Evolutionary conservation across 2,113 vertebrate genomes (phyloP).

Genomic region (Callaeas wilsoni): DNA sequence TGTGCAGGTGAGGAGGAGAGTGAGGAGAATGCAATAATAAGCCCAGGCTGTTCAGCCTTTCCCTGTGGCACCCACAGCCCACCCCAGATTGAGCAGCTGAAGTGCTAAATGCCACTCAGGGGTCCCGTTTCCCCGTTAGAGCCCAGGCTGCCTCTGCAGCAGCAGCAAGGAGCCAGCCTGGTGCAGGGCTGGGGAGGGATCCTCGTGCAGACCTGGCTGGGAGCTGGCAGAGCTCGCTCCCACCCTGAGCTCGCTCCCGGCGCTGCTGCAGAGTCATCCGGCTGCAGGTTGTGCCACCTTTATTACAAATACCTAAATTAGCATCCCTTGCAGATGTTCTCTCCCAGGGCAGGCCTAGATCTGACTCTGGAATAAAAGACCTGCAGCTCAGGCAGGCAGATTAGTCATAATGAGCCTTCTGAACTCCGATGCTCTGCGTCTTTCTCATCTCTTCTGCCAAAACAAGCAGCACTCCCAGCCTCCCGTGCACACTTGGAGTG

Average conservation of each 20-base stretch:
- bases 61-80: not conserved
- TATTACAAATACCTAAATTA: not conserved
- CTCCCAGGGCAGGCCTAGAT: not conserved
- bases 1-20: not conserved
- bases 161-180: not conserved
- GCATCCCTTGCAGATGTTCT: not conserved
- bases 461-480: not conserved
- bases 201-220: not conserved
- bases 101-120: not conserved
- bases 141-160: not conserved
- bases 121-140: rapidly evolving
- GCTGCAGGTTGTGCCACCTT: not conserved
- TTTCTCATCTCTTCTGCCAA: not conserved
- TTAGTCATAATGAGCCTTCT: not conserved
- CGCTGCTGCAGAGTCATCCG: not conserved
- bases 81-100: no score
- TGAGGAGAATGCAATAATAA: rapidly evolving
- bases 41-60: not conserved
- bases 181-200: not conserved
- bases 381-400: not conserved
- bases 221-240: not conserved
- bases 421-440: not conserved
- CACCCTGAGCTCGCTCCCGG: not conserved
- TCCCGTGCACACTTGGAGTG: not conserved
- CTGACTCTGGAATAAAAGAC: not conserved